A percentile compares a stretch with the other conserved stretches of the same genome.
Evolutionary conservation across 64 coral and sea anemone species (phyloP).

Genomic region (Stichodactyla mertensii): DNA sequence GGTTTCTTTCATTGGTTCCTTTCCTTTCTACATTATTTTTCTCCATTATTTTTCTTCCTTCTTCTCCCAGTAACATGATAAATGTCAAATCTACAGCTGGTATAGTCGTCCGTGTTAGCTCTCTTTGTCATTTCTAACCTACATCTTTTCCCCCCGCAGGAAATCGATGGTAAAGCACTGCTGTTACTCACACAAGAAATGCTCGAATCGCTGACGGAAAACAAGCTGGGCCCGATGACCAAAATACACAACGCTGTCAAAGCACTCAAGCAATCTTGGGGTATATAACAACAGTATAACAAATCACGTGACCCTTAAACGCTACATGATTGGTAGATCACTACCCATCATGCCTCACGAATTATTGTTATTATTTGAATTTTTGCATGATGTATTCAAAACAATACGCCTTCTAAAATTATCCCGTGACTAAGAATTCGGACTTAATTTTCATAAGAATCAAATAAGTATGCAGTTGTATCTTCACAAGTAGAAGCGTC

Average conservation of each 20-base stretch:
- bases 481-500: too few species aligned
- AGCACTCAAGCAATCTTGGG: constrained; percentile 89
- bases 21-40: neutral
- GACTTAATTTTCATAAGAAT: too few species aligned
- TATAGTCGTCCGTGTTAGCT: too few species aligned
- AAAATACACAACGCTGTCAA: constrained; percentile 89
- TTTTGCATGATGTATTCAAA: constrained; percentile 11
- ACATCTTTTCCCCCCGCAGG: constrained; percentile 20
- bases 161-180: constrained; percentile 85
- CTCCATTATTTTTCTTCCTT: neutral
- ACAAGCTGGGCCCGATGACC: constrained; percentile 92
- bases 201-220: constrained; percentile 84
- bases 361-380: constrained; percentile 8
- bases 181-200: constrained; percentile 87
- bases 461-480: too few species aligned
- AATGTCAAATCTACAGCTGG: too few species aligned
- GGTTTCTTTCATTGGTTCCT: neutral
- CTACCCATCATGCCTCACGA: neutral
- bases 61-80: too few species aligned
- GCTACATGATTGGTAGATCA: constrained; percentile 5
- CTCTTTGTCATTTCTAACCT: neutral
- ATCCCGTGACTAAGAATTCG: too few species aligned
- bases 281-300: constrained; percentile 41
- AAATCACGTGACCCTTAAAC: neutral
- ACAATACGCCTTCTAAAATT: neutral